Percentiles rank a stretch among this genome's conserved stretches.
phyloP scores from a whole-genome alignment of 2,797 vertebrate genomes.

The Thripadectes ignobilis region DNA sequence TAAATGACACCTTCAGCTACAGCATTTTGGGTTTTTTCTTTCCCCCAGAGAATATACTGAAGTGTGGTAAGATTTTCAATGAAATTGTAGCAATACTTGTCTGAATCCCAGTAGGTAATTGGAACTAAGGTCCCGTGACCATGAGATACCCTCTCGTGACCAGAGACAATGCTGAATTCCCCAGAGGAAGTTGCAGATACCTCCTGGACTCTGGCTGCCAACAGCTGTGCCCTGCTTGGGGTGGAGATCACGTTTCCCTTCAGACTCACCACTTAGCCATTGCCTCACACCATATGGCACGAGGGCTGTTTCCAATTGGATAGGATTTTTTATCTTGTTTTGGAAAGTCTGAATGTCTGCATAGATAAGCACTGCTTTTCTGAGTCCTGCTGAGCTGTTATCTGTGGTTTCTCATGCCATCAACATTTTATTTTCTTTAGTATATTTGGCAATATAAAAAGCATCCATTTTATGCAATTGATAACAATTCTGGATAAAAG shows the following conservation, averaged over 20 bases:
- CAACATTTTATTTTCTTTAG: not conserved
- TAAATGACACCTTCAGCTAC: not conserved
- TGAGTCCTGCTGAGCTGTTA: not conserved
- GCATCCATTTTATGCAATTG: not conserved
- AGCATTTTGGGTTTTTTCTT: fast-evolving
- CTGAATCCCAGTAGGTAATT: not conserved
- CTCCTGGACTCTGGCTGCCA: not conserved
- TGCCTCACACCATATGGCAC: not conserved
- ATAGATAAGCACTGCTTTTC: not conserved
- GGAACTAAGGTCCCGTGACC: not conserved
- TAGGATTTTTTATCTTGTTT: not conserved
- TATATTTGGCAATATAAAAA: not conserved
- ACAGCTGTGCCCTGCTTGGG: fast-evolving
- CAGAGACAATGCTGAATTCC: not conserved
- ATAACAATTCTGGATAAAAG: not conserved
- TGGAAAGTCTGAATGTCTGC: not conserved
- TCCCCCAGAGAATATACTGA: not conserved
- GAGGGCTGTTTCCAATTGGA: fast-evolving
- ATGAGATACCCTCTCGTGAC: not conserved
- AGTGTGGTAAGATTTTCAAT: not conserved
- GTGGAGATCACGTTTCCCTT: fast-evolving
- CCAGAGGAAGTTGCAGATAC: not conserved
- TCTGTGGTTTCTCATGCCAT: not conserved
- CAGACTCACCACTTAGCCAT: not conserved
- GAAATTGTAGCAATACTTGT: not conserved